Evolutionary conservation across 2,797 vertebrate genomes (phyloP).

Genomic region (Corythornis leucogaster): DNA sequence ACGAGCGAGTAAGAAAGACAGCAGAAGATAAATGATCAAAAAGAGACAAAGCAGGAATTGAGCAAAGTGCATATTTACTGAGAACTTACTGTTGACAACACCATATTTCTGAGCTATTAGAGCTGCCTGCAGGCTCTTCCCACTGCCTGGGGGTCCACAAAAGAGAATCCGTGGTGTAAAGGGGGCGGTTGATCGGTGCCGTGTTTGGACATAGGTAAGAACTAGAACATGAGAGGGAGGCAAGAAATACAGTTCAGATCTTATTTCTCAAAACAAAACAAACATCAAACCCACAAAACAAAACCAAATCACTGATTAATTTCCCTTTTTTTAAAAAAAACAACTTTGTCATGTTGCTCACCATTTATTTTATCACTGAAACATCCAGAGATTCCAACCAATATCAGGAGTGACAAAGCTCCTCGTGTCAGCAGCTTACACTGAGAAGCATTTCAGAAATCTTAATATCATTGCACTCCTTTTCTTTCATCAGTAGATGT

Average conservation of each 20-base stretch:
- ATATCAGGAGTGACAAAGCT: neutral
- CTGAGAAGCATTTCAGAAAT: neutral
- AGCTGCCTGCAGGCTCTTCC: conserved; percentile 88
- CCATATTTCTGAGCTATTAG: conserved; percentile 87
- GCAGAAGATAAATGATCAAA: neutral
- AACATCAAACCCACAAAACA: neutral
- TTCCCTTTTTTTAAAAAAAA: neutral
- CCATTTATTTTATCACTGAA: neutral
- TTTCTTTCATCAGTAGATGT: conserved; percentile 38
- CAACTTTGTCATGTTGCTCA: neutral
- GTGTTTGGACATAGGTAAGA: conserved; percentile 80
- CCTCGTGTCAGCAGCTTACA: conserved; percentile 4
- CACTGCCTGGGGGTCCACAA: conserved; percentile 87
- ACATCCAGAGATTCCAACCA: neutral
- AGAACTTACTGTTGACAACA: conserved; percentile 87
- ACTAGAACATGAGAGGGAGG: conserved; percentile 65
- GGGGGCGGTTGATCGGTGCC: conserved; percentile 77
- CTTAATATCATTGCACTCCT: neutral
- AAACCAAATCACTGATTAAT: neutral
- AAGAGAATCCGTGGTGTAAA: conserved; percentile 88
- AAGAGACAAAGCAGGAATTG: neutral
- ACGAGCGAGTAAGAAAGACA: neutral
- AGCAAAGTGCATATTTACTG: conserved; percentile 33
- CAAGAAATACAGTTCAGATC: neutral
- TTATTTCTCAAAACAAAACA: neutral